Percentiles rank a stretch among this genome's conserved stretches.
Conservation (phyloP, 2,113 vertebrate species). For the Pomatorhinus ruficollis region DNA sequence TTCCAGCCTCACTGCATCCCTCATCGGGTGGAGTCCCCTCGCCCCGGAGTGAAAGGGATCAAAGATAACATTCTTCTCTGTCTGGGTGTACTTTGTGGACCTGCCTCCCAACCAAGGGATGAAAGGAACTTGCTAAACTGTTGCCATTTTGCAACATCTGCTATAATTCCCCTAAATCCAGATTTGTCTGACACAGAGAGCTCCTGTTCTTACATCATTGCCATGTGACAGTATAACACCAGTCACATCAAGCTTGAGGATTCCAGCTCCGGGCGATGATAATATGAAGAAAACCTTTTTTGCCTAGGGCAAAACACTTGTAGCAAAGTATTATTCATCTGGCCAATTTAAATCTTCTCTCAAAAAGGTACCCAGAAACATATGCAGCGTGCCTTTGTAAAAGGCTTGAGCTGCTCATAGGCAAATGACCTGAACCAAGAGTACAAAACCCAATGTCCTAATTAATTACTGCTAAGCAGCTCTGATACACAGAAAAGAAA, state of each 20-base stretch:
- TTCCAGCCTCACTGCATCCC: constrained; percentile 37
- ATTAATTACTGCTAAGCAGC: constrained; percentile 87
- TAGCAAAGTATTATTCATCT: constrained; percentile 83
- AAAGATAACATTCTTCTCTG: constrained; percentile 85
- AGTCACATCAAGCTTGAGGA: constrained; percentile 77
- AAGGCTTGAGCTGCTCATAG: constrained; percentile 78
- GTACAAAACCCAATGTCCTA: constrained; percentile 85
- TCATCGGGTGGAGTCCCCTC: constrained; percentile 58
- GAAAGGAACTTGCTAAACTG: constrained; percentile 85
- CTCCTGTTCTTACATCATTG: constrained; percentile 81
- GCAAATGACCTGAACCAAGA: constrained; percentile 84
- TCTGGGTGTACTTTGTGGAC: constrained; percentile 79
- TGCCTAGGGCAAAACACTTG: constrained; percentile 85
- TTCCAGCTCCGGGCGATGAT: constrained; percentile 79
- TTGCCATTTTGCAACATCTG: constrained; percentile 88
- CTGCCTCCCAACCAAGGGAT: constrained; percentile 79
- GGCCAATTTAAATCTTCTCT: constrained; percentile 84
- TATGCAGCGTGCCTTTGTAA: constrained; percentile 82
- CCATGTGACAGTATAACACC: constrained; percentile 82
- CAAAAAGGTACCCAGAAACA: constrained; percentile 82
- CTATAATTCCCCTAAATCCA: constrained; percentile 89
- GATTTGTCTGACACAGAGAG: constrained; percentile 85
- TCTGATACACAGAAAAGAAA: constrained; percentile 82
- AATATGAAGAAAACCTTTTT: constrained; percentile 77
- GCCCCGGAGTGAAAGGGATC: constrained; percentile 76